Base-by-base conservation (phyloP, 2,888 invertebrate genomes). In the Anodontia alba region DNA sequence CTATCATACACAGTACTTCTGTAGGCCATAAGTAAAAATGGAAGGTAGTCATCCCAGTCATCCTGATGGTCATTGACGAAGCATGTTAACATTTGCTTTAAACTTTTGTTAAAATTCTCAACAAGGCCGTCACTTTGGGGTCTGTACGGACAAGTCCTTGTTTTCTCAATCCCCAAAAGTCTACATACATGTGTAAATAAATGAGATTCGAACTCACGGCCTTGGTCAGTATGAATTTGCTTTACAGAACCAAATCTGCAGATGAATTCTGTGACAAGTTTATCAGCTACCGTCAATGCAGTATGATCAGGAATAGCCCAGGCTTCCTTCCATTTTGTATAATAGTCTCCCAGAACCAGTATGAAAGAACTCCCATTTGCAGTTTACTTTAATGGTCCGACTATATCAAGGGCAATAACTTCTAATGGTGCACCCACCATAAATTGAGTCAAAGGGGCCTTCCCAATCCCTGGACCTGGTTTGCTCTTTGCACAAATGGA, bases 31-130 rank as follows among this genome's bases (percentile, higher is more conserved):
- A 46, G 29, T n/a, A 80, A 10, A 75, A 54, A 73, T 10, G 80
- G 79, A 20, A 84, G 46, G 38, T 78, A 69, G 38, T 73, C 71
- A 54, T 83, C 87, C 85, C 83, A 87, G 36, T 80, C 78, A 29
- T 54, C 46, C 10, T 54, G 83, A 54, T 80, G 57, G 29, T 80
- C 69, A 38, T 23, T 43, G 5, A 70, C 43, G 8, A 10, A 29
- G 15, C 2, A 12, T n/a, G 26, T 43, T 7, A 70, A 23, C 42
- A 46, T 70, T 1, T 42, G 12, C 15, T 42, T 15, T n/a, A 70
- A n/a, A 0, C 8, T 70, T 26, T 70, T 15, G 26, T 2, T 7
- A n/a, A 70, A 70, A 43, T 26, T 5, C 29, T 70, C 42, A n/a
- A 67, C 38, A 1, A 42, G 3, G 10, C 70, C 42, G 46, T 70